Evolutionary conservation across 2,888 invertebrate species (phyloP).

Genomic region (Monoplex corrugatus): DNA sequence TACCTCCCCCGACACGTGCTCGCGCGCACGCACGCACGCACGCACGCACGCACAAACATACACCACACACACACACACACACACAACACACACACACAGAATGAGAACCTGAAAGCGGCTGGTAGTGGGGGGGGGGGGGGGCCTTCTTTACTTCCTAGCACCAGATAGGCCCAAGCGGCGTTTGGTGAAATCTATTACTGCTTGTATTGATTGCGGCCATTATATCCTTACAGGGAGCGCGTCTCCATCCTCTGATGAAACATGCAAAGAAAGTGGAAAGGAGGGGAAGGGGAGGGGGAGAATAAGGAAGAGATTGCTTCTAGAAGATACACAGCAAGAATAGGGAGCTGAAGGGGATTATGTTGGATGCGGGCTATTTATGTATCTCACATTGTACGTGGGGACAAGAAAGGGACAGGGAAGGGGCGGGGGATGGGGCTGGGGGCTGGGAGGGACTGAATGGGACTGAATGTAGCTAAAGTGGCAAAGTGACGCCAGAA

Average conservation of each 20-base stretch:
- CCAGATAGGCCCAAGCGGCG: background rate
- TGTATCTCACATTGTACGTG: too few species aligned
- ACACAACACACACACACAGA: background rate
- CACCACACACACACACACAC: background rate
- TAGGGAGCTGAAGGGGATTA: background rate
- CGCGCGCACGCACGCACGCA: background rate
- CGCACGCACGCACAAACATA: background rate
- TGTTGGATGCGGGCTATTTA: too few species aligned
- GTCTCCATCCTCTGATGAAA: background rate
- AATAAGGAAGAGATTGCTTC: background rate
- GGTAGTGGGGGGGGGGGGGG: background rate
- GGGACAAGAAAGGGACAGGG: background rate
- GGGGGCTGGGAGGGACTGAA: background rate
- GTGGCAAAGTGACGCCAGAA: too few species aligned
- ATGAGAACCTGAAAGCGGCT: background rate
- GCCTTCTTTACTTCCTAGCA: background rate
- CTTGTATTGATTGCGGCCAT: slow-evolving; percentile 42
- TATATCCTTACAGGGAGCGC: background rate
- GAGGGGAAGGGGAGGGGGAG: background rate
- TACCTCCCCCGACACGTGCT: background rate
- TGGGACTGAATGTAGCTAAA: too few species aligned
- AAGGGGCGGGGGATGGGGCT: background rate
- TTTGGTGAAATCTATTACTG: slow-evolving; percentile 44
- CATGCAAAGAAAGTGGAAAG: background rate
- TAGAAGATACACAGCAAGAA: slow-evolving; percentile 6